phyloP scores from a whole-genome alignment of 2,113 vertebrate genomes.

The Xiphophorus maculatus region DNA sequence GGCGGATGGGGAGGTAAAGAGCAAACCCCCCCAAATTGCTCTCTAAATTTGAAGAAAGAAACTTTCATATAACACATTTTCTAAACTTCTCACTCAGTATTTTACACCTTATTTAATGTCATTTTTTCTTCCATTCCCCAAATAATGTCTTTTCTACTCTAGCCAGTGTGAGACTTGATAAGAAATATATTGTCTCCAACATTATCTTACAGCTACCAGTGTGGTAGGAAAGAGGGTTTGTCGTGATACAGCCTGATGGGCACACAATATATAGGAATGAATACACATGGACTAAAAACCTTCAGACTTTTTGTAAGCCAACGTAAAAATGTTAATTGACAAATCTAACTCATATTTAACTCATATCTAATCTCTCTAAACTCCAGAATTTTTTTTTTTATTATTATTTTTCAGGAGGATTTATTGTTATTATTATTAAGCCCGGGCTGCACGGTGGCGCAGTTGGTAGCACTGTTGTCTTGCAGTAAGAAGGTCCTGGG shows the following conservation, averaged over 20 bases:
- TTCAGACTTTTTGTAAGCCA: not conserved
- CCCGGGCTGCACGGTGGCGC: no score
- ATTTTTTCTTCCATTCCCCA: not conserved
- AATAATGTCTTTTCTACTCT: not conserved
- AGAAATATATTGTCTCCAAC: not conserved
- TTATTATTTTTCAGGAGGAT: not conserved
- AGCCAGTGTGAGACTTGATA: not conserved
- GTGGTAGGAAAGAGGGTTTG: not conserved
- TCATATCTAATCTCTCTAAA: not conserved
- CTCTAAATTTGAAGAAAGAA: not conserved
- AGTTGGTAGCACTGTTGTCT: no score
- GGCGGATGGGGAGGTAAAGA: slow-evolving; percentile 14
- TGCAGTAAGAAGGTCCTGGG: no score
- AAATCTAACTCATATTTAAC: not conserved
- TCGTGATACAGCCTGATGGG: not conserved
- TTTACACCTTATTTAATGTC: not conserved
- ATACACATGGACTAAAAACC: not conserved
- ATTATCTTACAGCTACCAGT: not conserved
- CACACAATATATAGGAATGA: not conserved
- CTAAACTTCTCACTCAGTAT: not conserved
- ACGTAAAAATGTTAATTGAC: not conserved
- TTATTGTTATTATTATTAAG: not conserved
- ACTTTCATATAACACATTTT: no score
- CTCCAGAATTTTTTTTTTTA: not conserved
- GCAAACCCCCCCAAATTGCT: no score